Percentiles rank a stretch among this genome's conserved stretches.
Evolutionary conservation across 2,888 invertebrate genomes (phyloP).

Genomic region (Melangyna quadrimaculata): DNA sequence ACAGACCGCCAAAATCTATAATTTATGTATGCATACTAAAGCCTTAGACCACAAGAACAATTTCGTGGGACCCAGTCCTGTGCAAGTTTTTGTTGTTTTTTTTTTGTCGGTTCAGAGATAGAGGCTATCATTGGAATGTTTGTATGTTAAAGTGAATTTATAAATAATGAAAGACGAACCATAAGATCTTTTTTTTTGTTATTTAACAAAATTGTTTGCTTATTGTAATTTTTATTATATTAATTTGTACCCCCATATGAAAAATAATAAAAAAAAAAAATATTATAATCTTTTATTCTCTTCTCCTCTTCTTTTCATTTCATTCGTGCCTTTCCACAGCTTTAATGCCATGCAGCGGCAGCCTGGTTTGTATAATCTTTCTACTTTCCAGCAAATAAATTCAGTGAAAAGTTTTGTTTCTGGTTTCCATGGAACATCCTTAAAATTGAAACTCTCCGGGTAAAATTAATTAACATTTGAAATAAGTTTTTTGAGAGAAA

Average conservation of each 20-base stretch:
- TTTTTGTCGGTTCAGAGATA: too few relatives aligned
- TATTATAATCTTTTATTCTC: not conserved
- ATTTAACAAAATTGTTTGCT: too few relatives aligned
- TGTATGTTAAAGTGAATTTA: too few relatives aligned
- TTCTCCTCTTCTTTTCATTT: not conserved
- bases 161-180: too few relatives aligned
- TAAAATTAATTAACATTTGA: slow-evolving; percentile 68
- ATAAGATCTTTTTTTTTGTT: too few relatives aligned
- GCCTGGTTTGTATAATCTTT: not conserved
- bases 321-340: not conserved
- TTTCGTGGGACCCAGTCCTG: too few relatives aligned
- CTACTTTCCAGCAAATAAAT: slow-evolving; percentile 43
- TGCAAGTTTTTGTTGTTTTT: too few relatives aligned
- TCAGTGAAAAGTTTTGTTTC: slow-evolving; percentile 47
- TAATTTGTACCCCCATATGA: not conserved
- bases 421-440: slow-evolving; percentile 24
- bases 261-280: not conserved
- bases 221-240: not conserved
- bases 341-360: not conserved
- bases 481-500: slow-evolving; percentile 51
- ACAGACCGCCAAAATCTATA: too few relatives aligned
- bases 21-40: too few relatives aligned
- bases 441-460: slow-evolving; percentile 31
- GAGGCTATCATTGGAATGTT: too few relatives aligned
- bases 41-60: too few relatives aligned